phyloP scores from a whole-genome alignment of 2,888 invertebrate genomes.

The Lomographa bimaculata region DNA sequence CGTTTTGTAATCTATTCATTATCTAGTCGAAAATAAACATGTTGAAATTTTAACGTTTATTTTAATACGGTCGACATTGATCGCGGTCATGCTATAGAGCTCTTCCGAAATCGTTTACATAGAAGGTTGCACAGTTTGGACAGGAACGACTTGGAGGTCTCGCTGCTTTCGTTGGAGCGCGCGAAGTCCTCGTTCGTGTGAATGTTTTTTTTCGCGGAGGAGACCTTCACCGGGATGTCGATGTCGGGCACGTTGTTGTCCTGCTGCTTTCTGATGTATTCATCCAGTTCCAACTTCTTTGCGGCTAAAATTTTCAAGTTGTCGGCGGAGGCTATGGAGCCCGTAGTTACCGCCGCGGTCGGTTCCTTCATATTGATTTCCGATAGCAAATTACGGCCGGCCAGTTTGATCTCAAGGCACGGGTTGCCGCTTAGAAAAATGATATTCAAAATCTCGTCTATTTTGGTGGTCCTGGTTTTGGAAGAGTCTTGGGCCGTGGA shows the following conservation, averaged over 20 bases:
- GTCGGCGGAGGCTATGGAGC: constrained; percentile 58
- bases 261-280: constrained; percentile 39
- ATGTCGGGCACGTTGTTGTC: constrained; percentile 43
- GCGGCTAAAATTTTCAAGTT: constrained; percentile 55
- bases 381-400: constrained; percentile 55
- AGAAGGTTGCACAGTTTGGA: constrained; percentile 64
- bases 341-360: constrained; percentile 26
- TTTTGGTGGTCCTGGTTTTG: constrained; percentile 30
- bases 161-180: constrained; percentile 34
- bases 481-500: constrained; percentile 48
- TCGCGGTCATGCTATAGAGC: constrained; percentile 15
- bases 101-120: constrained; percentile 64
- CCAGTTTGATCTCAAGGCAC: constrained; percentile 55
- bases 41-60: constrained; percentile 41
- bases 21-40: constrained; percentile 74
- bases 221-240: constrained; percentile 66
- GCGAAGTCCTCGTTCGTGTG: constrained; percentile 56
- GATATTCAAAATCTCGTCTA: constrained; percentile 55
- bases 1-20: constrained; percentile 42
- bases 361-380: constrained; percentile 61
- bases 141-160: constrained; percentile 55
- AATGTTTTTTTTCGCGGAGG: constrained; percentile 66
- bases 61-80: constrained; percentile 20
- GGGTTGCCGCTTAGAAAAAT: constrained; percentile 48
- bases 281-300: constrained; percentile 54